These are phyloP conservation scores for Gasterosteus aculeatus DNA, from an alignment of 2,113 vertebrate species.

Conservation along the genomic window DNA sequence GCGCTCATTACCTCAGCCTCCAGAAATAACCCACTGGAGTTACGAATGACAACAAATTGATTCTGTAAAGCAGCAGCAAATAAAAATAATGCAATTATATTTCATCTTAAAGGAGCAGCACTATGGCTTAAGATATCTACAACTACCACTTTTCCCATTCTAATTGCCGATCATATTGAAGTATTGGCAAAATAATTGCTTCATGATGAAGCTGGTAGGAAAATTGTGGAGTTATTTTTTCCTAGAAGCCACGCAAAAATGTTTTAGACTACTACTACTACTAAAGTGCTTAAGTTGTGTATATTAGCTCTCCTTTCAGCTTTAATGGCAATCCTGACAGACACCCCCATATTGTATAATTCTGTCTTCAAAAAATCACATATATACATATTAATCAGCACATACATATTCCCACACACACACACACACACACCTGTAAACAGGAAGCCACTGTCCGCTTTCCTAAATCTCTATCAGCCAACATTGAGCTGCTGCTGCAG, in stretches of 20 bases:
- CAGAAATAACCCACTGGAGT: no score
- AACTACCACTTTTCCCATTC: neutral
- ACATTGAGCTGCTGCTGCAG: constrained; percentile 22
- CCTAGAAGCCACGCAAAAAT: no score
- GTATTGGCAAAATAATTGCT: neutral
- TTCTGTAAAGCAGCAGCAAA: neutral
- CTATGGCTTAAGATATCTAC: neutral
- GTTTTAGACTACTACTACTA: neutral
- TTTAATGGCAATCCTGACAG: neutral
- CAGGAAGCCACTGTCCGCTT: constrained; percentile 11
- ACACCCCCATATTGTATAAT: neutral
- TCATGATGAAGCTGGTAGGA: neutral
- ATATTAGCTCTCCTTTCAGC: neutral
- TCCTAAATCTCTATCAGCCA: constrained; percentile 22
- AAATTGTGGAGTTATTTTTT: no score
- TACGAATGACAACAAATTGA: no score
- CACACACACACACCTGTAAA: constrained; percentile 8
- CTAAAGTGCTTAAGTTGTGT: neutral
- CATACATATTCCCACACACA: neutral
- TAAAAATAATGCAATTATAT: neutral
- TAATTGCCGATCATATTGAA: neutral
- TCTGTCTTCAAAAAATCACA: neutral
- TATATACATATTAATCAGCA: neutral
- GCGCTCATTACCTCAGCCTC: neutral
- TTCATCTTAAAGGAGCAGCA: neutral